Evolutionary conservation across 2,113 vertebrate species (phyloP).

Genomic region (Mormoops blainvillei): DNA sequence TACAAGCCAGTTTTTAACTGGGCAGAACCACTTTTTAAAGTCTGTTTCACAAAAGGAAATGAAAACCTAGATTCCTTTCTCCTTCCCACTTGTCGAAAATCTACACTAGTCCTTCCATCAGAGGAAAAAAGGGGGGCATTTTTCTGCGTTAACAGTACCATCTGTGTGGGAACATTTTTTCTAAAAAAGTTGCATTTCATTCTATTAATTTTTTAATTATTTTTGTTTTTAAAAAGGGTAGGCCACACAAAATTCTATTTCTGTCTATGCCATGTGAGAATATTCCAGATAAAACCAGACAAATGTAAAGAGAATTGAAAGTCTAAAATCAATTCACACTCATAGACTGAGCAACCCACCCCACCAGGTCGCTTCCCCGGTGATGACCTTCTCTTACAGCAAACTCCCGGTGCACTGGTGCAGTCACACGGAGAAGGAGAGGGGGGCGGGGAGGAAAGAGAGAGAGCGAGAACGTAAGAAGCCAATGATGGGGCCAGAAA

Average conservation of each 20-base stretch:
- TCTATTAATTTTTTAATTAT: neutral
- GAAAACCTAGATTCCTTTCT: neutral
- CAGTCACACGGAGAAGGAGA: fast-evolving
- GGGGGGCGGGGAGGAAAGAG: too few species aligned
- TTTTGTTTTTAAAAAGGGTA: neutral
- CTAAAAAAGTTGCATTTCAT: neutral
- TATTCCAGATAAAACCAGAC: neutral
- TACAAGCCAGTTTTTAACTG: neutral
- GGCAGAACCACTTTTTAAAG: neutral
- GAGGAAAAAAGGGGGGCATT: neutral
- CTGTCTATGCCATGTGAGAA: neutral
- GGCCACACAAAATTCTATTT: neutral
- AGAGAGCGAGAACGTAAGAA: too few species aligned
- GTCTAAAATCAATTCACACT: neutral
- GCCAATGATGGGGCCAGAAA: neutral
- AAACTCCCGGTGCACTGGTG: neutral
- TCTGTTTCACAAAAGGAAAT: slow-evolving; percentile 7
- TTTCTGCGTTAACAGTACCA: neutral
- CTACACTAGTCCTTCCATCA: neutral
- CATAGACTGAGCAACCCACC: neutral
- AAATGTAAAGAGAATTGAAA: neutral
- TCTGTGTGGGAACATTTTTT: neutral
- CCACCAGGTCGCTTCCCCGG: neutral
- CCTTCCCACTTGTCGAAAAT: neutral
- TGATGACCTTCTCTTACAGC: neutral